A percentile compares a stretch with the other conserved stretches of the same genome.
These are phyloP conservation scores for Cotesia typhae DNA, from an alignment of 1,140 invertebrate genomes.

Conservation along the genomic window DNA sequence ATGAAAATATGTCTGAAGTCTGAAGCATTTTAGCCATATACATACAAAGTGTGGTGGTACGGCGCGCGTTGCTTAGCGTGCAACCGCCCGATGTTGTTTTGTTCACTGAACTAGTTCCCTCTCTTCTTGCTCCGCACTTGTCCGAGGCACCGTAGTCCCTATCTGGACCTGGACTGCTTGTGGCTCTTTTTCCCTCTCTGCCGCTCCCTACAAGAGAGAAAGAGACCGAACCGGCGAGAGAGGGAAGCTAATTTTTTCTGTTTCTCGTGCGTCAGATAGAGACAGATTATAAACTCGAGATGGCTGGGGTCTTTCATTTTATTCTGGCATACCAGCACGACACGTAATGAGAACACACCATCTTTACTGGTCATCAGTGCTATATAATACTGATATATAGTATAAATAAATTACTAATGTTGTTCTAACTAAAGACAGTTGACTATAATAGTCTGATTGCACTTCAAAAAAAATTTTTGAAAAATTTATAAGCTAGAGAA, in stretches of 20 bases:
- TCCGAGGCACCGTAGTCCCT: neutral
- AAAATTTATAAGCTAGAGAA: too few relatives aligned
- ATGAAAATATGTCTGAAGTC: neutral
- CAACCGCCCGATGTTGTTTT: constrained; percentile 54
- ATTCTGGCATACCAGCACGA: constrained; percentile 59
- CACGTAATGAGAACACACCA: constrained; percentile 66
- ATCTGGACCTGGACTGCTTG: too few relatives aligned
- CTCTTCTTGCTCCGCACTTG: constrained; percentile 40
- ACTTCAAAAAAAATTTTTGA: too few relatives aligned
- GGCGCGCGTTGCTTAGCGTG: constrained; percentile 43
- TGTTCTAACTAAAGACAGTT: neutral
- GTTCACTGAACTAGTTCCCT: constrained; percentile 59
- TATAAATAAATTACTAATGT: neutral
- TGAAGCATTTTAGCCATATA: neutral
- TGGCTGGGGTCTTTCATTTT: constrained; percentile 39
- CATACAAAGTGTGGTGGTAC: neutral
- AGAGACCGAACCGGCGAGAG: too few relatives aligned
- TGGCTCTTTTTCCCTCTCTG: neutral
- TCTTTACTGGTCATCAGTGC: constrained; percentile 32
- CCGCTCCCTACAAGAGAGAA: neutral
- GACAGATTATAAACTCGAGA: constrained; percentile 31
- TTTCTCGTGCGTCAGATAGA: neutral
- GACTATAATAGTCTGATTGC: neutral
- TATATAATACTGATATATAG: neutral
- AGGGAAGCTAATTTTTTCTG: too few relatives aligned